A percentile compares a stretch with the other conserved stretches of the same genome.
phyloP scores from a whole-genome alignment of 2,113 vertebrate species.

The Mastomys coucha region DNA sequence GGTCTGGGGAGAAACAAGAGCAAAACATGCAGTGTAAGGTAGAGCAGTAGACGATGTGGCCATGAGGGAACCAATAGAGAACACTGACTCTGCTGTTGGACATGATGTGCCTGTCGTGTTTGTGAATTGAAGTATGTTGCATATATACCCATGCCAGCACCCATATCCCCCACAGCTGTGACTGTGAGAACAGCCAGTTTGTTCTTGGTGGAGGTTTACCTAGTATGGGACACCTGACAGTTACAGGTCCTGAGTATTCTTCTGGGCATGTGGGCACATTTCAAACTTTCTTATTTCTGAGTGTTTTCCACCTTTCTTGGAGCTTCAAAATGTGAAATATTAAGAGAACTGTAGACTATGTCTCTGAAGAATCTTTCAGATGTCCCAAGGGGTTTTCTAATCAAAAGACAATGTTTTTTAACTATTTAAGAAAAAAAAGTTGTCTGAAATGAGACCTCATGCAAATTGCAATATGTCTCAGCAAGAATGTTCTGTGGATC shows the following conservation, averaged over 20 bases:
- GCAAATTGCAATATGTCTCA: background rate
- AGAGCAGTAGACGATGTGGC: background rate
- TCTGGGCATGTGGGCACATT: background rate
- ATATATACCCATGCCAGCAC: background rate
- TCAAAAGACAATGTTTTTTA: background rate
- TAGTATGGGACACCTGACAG: background rate
- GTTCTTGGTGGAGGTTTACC: background rate
- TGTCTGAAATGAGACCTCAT: background rate
- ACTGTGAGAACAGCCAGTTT: background rate
- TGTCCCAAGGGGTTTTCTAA: background rate
- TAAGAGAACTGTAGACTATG: background rate
- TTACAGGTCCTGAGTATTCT: background rate
- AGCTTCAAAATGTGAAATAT: background rate
- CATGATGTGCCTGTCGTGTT: background rate
- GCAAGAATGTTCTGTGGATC: background rate
- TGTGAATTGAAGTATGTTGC: background rate
- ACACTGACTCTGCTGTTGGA: background rate
- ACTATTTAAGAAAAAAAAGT: background rate
- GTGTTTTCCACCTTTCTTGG: background rate
- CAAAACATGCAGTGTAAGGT: background rate
- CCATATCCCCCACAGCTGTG: background rate
- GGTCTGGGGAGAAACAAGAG: background rate
- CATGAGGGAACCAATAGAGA: background rate
- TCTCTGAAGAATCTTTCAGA: background rate
- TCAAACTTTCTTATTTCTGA: background rate